phyloP scores from a whole-genome alignment of 2,113 vertebrate species.

The Ciconia stormi region DNA sequence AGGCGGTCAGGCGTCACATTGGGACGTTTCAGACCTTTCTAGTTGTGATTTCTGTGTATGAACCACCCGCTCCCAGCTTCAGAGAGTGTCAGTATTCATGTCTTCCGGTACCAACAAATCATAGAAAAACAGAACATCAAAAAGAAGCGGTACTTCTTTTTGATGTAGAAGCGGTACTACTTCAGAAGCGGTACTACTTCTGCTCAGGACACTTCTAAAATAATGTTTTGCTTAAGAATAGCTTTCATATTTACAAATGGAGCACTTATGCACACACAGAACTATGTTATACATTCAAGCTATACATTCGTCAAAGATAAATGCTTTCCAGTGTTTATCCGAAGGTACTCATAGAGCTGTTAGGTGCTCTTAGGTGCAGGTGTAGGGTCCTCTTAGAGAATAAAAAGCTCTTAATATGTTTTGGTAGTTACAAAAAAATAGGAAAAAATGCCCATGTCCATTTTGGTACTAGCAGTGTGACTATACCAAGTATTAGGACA shows the following conservation, averaged over 20 bases:
- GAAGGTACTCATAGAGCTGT: neutral
- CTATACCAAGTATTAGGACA: accelerated
- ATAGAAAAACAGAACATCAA: accelerated
- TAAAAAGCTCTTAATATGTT: accelerated
- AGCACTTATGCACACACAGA: neutral
- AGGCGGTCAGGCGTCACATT: accelerated
- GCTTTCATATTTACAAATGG: neutral
- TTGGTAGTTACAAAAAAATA: accelerated
- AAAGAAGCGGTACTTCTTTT: accelerated
- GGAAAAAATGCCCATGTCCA: accelerated
- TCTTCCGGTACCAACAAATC: neutral
- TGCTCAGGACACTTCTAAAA: neutral
- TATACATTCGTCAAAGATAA: accelerated
- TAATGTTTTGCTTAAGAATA: neutral
- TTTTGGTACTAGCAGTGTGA: neutral
- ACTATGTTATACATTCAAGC: neutral
- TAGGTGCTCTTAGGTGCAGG: too few relatives aligned
- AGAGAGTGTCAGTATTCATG: too few relatives aligned
- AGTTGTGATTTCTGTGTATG: neutral
- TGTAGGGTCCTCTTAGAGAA: too few relatives aligned
- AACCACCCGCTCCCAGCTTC: accelerated
- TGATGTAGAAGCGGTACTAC: accelerated
- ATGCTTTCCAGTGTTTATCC: neutral
- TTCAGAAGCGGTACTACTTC: accelerated
- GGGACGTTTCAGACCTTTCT: accelerated